Conservation (phyloP, 2,888 invertebrate genomes). For the Stenodema calcarata region DNA sequence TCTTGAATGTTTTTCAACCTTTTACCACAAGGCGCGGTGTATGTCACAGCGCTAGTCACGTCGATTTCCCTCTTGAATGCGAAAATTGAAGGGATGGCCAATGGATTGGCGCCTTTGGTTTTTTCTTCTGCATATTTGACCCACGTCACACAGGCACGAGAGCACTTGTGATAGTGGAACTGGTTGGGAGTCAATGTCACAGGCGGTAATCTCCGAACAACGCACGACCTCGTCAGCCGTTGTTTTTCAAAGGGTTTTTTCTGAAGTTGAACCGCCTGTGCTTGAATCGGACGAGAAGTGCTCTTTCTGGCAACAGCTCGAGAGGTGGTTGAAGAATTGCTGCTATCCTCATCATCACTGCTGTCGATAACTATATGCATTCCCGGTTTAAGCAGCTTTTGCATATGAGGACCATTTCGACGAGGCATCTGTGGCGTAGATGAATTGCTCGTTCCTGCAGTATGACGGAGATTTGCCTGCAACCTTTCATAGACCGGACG, state of each 20-base stretch:
- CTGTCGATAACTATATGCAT: slow-evolving; percentile 9
- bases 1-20: slow-evolving; percentile 76
- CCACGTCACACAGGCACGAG: slow-evolving; percentile 62
- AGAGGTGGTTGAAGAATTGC: not conserved
- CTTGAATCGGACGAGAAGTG: not conserved
- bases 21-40: slow-evolving; percentile 83
- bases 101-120: slow-evolving; percentile 75
- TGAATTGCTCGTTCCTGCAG: not conserved
- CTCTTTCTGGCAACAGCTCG: slow-evolving; percentile 23
- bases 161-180: slow-evolving; percentile 69
- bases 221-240: not conserved
- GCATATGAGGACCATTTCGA: not conserved
- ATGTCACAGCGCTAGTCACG: slow-evolving; percentile 56
- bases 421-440: not conserved
- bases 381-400: not conserved
- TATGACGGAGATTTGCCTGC: not conserved
- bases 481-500: slow-evolving; percentile 15
- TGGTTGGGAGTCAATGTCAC: not conserved
- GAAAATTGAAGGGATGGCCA: slow-evolving; percentile 82
- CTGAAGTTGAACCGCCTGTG: not conserved
- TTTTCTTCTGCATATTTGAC: slow-evolving; percentile 65
- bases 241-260: not conserved
- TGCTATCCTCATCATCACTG: slow-evolving; percentile 12
- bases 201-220: not conserved
- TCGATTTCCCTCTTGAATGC: slow-evolving; percentile 67